Evolutionary conservation across 2,888 invertebrate genomes (phyloP), one percentile per base, ranked within the genome.

Genomic region (Lasioglossum pauxillum): DNA sequence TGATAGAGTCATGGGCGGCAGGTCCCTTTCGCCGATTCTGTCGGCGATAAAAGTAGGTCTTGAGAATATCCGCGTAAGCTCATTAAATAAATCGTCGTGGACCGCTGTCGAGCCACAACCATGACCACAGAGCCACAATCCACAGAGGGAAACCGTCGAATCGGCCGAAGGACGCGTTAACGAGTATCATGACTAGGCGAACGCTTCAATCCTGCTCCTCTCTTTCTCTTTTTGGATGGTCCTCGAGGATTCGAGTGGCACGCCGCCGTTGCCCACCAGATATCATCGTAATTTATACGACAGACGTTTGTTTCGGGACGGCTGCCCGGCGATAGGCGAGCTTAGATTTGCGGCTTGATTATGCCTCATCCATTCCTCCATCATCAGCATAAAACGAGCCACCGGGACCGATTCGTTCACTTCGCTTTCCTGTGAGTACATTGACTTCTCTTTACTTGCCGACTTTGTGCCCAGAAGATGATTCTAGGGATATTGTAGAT

Each of bases 211-310:
- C 69, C 69, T 64, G 14, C 19, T 46, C 57, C 19, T 19, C 46
- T 44, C 27, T 44, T 60, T 44, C 78, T 79, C 75, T 27, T 16
- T 44, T 74, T 80, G 73, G 69, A 73, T 74, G 71, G 72, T 84
- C 31, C 80, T 86, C 83, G 74, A 71, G 79, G 82, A 80, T 80
- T 83, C 87, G 85, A 85, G 84, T 84, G 79, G 78, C 74, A 57
- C 67, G 71, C 73, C 67, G 64, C 76, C 64, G 78, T 53, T 41
- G 69, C 19, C 49, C 78, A 41, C 86, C 87, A 91, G 92, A 92
- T 92, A 91, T 80, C 83, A 89, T 88, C 88, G 91, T 92, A 92
- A 92, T 92, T 92, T 92, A 92, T 92, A 90, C 90, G 89, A 88
- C 91, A 90, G 91, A 89, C 92, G 91, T 92, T 92, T 91, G 92